phyloP scores from a whole-genome alignment of 2,797 vertebrate genomes.

The Acestrorhynchus altus region DNA sequence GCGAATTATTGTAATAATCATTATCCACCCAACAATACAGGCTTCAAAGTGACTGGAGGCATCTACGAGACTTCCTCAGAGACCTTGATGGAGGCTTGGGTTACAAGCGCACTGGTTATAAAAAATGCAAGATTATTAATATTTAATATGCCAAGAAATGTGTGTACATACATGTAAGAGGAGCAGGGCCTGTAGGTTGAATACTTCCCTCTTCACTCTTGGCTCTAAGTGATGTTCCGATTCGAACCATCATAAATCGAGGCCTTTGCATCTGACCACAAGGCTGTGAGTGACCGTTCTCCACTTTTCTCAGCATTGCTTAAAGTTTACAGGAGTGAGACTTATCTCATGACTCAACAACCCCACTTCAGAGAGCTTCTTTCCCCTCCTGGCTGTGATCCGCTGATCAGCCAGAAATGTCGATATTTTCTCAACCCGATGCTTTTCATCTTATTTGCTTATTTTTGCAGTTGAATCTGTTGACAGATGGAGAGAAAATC shows the following conservation, averaged over 20 bases:
- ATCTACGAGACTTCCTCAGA: too few relatives aligned
- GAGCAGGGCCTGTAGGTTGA: too few relatives aligned
- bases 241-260: too few relatives aligned
- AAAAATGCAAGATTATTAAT: too few relatives aligned
- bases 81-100: too few relatives aligned
- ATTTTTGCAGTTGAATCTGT: slow-evolving; percentile 31
- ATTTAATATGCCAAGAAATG: too few relatives aligned
- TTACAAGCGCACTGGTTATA: too few relatives aligned
- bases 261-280: not conserved
- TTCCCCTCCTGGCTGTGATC: not conserved
- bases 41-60: too few relatives aligned
- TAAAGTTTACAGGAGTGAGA: not conserved
- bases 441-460: slow-evolving; percentile 1
- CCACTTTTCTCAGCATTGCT: not conserved
- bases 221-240: not conserved
- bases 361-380: not conserved
- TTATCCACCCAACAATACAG: too few relatives aligned
- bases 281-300: not conserved
- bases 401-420: slow-evolving; percentile 21
- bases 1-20: too few relatives aligned
- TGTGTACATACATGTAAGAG: too few relatives aligned
- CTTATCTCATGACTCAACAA: not conserved
- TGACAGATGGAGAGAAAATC: slow-evolving; percentile 26
- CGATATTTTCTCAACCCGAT: slow-evolving; percentile 33
- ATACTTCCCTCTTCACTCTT: too few relatives aligned